These are phyloP conservation scores for Caenorhabditis plicata DNA, from an alignment of 2,888 invertebrate species.

Conservation along the genomic window DNA sequence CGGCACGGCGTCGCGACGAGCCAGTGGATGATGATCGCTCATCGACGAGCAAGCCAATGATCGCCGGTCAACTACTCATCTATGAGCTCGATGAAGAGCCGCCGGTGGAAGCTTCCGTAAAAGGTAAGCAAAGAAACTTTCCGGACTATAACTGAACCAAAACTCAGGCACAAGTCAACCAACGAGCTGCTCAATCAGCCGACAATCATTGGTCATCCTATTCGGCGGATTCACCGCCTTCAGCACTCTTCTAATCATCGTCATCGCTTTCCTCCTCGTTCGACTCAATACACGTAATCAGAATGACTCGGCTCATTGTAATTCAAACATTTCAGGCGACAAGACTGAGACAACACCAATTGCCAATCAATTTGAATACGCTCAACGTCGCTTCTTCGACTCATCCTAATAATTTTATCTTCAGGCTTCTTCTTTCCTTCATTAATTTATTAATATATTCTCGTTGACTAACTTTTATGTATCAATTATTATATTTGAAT, in stretches of 20 bases:
- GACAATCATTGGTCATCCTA: conserved; percentile 6
- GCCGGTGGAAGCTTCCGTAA: conserved; percentile 32
- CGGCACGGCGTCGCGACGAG: conserved; percentile 45
- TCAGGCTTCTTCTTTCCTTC: no score
- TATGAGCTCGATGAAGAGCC: conserved; percentile 65
- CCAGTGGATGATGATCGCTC: conserved; percentile 25
- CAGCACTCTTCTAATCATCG: conserved; percentile 9
- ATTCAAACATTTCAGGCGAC: not conserved
- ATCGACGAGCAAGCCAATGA: conserved; percentile 42
- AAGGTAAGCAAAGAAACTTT: not conserved
- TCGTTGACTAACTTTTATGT: no score
- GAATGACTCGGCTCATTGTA: not conserved
- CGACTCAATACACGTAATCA: conserved; percentile 15
- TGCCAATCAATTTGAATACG: conserved; percentile 12
- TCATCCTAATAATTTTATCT: conserved; percentile 9
- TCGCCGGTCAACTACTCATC: conserved; percentile 63
- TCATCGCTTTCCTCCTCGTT: conserved; percentile 14
- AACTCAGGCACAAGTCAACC: not conserved
- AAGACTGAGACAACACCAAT: conserved; percentile 10
- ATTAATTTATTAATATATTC: no score
- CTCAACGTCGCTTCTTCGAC: conserved; percentile 25
- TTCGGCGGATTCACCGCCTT: conserved; percentile 24
- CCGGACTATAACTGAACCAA: not conserved
- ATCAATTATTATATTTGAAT: no score
- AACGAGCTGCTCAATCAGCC: conserved; percentile 10